Evolutionary conservation across 2,113 vertebrate species (phyloP).

Genomic region (Pavo muticus): DNA sequence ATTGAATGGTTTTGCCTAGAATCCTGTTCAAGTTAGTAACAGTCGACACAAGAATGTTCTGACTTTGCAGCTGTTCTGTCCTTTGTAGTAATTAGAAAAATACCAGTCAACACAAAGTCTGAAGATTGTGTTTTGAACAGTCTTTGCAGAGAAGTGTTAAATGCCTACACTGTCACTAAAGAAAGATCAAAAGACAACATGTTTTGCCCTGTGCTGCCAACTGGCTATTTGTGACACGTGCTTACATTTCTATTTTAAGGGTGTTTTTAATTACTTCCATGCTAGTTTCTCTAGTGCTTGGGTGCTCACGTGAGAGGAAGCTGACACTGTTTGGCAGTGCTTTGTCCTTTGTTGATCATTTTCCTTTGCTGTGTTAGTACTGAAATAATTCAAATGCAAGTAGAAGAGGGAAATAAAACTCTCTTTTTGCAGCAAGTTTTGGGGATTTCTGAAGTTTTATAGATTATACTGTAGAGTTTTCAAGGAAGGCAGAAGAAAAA

Average conservation of each 20-base stretch:
- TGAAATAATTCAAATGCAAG: background rate
- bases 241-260: slow-evolving; percentile 13
- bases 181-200: background rate
- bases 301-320: slow-evolving; percentile 6
- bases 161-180: background rate
- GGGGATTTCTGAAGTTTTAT: background rate
- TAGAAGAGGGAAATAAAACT: background rate
- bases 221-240: background rate
- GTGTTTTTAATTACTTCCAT: slow-evolving; percentile 60
- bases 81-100: background rate
- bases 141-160: background rate
- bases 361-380: background rate
- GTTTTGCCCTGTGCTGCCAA: background rate
- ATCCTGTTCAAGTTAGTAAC: background rate
- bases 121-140: background rate
- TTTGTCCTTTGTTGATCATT: background rate
- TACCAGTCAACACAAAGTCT: fast-evolving
- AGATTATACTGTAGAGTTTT: background rate
- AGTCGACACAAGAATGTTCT: background rate
- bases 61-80: background rate
- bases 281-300: background rate
- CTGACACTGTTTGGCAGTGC: background rate
- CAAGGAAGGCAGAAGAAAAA: background rate
- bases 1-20: background rate
- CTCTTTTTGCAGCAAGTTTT: background rate